phyloP scores from a whole-genome alignment of 2,888 invertebrate species.

The Lamellibrachia columna region DNA sequence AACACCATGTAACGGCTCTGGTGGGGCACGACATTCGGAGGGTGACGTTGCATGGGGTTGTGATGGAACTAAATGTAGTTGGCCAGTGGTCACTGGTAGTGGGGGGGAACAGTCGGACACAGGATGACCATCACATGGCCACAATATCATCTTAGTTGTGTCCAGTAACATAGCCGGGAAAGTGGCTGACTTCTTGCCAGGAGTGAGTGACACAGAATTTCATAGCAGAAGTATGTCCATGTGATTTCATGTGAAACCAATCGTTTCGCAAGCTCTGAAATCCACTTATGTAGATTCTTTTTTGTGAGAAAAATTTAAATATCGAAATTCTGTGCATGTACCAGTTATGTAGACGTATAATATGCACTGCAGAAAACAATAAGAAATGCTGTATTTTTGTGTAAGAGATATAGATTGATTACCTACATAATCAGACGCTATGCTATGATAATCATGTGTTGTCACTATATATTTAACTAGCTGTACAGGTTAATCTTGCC shows the following conservation, averaged over 20 bases:
- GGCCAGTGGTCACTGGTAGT: background rate
- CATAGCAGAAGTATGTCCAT: background rate
- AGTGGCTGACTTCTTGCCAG: background rate
- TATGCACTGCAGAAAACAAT: background rate
- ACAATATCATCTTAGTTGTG: background rate
- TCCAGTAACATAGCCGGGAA: background rate
- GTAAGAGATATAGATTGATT: background rate
- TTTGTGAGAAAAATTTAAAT: background rate
- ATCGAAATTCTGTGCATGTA: background rate
- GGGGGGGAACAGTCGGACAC: background rate
- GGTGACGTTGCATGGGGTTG: background rate
- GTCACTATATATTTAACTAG: background rate
- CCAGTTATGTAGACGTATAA: background rate
- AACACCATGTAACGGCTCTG: background rate
- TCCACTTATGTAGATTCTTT: background rate
- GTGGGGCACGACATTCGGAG: background rate
- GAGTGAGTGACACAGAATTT: background rate
- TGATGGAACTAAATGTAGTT: background rate
- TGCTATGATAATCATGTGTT: background rate
- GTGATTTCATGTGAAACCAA: background rate
- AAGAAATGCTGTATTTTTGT: conserved; percentile 6
- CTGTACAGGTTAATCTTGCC: background rate
- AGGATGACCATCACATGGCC: background rate
- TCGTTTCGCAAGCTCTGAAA: background rate
- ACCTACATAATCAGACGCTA: background rate